Evolutionary conservation across 2,888 invertebrate genomes (phyloP).

Genomic region (Aleiodes leptofemur): DNA sequence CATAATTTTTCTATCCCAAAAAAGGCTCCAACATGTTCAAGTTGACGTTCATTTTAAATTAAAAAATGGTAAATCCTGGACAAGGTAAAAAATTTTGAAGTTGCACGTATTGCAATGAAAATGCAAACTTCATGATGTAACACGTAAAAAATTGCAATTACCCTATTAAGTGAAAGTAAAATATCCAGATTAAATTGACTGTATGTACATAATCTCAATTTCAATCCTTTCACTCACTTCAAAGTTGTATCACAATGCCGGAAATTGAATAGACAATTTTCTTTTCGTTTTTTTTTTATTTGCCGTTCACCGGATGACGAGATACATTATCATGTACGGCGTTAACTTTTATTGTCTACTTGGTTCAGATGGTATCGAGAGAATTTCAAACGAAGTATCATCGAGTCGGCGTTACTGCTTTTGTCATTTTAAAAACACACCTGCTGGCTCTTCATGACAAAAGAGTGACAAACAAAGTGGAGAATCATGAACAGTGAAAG

Average conservation of each 20-base stretch:
- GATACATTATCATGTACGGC: constrained; percentile 17
- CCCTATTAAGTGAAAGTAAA: constrained; percentile 19
- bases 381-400: constrained; percentile 24
- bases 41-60: too few species aligned
- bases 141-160: too few species aligned
- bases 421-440: constrained; percentile 20
- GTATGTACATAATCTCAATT: constrained; percentile 7
- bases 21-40: too few species aligned
- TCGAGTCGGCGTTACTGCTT: constrained; percentile 1
- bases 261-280: constrained; percentile 16
- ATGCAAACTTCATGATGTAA: too few species aligned
- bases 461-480: not conserved
- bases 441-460: constrained; percentile 12
- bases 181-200: constrained; percentile 12
- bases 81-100: too few species aligned
- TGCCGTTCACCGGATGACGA: constrained; percentile 17
- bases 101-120: too few species aligned
- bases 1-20: too few species aligned
- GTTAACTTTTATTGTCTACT: constrained; percentile 1
- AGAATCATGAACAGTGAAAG: not conserved
- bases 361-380: not conserved
- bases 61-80: too few species aligned
- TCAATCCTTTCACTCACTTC: constrained; percentile 28
- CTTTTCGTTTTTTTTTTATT: not conserved
- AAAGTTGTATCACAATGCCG: constrained; percentile 5